Evolutionary conservation across 1,140 invertebrate genomes (phyloP), one percentile per base, ranked within the genome.

Genomic region (Aphelinus atriplicis): DNA sequence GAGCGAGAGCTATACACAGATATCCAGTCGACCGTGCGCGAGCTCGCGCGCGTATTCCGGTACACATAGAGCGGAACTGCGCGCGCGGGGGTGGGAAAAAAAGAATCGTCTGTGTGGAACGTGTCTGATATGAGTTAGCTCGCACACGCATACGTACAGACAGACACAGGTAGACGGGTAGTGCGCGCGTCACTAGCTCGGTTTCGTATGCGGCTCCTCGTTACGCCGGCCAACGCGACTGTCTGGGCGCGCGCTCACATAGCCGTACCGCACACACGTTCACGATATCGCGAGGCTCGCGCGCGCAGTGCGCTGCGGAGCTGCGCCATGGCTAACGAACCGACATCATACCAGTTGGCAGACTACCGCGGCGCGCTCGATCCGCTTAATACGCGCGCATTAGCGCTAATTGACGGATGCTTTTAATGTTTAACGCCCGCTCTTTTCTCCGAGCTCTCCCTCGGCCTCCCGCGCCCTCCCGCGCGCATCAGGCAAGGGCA

Each of bases 371-470:
- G 51, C 51, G 9, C 51, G 10, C 73, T 75, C 62, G 73, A 64
- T 76, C 71, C 71, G 76, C 75, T 81, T 80, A 80, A 81, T 80
- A 78, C 78, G 73, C 67, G 69, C 64, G 77, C 80, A 82, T 81
- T 82, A 83, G 67, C 78, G 78, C 79, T 83, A 83, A 83, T 83
- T 82, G 82, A 83, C 77, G 79, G 75, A 83, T 82, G 78, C 80
- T 82, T 82, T 81, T 82, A 83, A 83, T 83, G 82, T 84, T 83
- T 82, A 81, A 81, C 79, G 77, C 78, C 77, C 73, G 78, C 76
- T 77, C 76, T 79, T 76, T 72, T 72, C 53, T 73, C 71, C 63
- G 26, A 26, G 26, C 63, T 63, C 56, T 42, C 60, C 5, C 64
- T 50, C 58, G 50, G 57, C 63, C 75, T 69, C 64, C 65, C 10